A percentile compares a stretch with the other conserved stretches of the same genome.
These are phyloP conservation scores for Ischnura elegans DNA, from an alignment of 2,888 invertebrate species.

Conservation along the genomic window DNA sequence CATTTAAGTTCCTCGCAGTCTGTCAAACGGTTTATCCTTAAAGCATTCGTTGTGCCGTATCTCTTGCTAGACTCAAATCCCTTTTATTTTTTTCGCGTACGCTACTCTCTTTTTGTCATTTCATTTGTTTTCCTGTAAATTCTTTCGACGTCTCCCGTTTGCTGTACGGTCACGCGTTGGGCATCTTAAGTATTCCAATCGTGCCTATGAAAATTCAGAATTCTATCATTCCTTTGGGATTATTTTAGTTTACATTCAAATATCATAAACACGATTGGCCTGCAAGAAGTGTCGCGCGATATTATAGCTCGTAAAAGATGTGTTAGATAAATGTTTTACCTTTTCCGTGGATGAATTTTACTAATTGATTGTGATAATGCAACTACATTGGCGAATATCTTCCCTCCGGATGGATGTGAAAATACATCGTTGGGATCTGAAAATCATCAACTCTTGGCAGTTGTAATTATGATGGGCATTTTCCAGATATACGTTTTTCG, in stretches of 20 bases:
- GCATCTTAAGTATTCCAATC: background rate
- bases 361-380: no score
- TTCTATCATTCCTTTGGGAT: no score
- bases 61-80: background rate
- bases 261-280: no score
- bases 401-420: no score
- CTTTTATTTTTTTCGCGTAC: background rate
- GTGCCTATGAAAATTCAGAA: background rate
- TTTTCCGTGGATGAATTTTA: no score
- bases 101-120: no score
- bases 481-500: background rate
- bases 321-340: no score
- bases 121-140: constrained; percentile 4
- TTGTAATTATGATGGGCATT: background rate
- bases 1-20: background rate
- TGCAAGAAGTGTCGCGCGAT: no score
- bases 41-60: background rate
- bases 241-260: no score
- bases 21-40: background rate
- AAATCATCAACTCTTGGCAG: background rate
- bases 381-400: no score
- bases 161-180: background rate
- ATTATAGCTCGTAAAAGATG: no score
- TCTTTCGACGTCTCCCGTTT: background rate
- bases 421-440: no score